Base-by-base conservation (phyloP, 2,113 vertebrate genomes). In the Istiophorus platypterus region DNA sequence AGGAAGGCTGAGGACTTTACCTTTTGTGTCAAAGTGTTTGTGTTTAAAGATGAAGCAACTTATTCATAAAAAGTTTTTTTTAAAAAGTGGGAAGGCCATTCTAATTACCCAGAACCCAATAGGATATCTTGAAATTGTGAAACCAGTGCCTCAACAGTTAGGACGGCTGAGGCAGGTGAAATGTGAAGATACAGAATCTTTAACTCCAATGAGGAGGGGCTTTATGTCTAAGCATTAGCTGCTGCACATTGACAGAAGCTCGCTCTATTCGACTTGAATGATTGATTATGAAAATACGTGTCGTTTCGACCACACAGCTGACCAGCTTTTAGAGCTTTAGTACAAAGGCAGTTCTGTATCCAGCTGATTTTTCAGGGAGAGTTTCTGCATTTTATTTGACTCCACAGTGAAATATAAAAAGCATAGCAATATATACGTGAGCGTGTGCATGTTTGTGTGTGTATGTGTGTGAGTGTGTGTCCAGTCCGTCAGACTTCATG, bases 11-110 rank as follows among this genome's bases (percentile, higher is more conserved):
- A 12, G 11, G n/a, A 49, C 7, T 68, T 61, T 24, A 78, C 29
- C 20, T 74, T 45, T 68, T 31, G 63, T 57, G 41, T 70, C 34
- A 56, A 56, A 76, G 27, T 51, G 58, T n/a, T n/a, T n/a, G n/a
- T n/a, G n/a, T n/a, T 39, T 67, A 34, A 0, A 45, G 13, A 47
- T n/a, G 5, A 39, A 47, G 47, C n/a, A 56, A 34, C 61, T 42
- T 2, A 8, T 29, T 8, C 31, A 26, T 26, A 37, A 37, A 72
- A 31, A 29, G 12, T 11, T 18, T 4, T 22, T 24, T 54, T 24
- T 5, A 24, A 17, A 29, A 49, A 29, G 24, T 10, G 17, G 27
- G 20, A 74, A 62, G 1, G 4, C 17, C 5, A 15, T 31, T 45
- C 17, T 0, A n/a, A 7, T 42, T 42, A 29, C 2, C 22, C 26